Evolutionary conservation across 2,888 invertebrate species (phyloP).

Genomic region (Brenthis hecate): DNA sequence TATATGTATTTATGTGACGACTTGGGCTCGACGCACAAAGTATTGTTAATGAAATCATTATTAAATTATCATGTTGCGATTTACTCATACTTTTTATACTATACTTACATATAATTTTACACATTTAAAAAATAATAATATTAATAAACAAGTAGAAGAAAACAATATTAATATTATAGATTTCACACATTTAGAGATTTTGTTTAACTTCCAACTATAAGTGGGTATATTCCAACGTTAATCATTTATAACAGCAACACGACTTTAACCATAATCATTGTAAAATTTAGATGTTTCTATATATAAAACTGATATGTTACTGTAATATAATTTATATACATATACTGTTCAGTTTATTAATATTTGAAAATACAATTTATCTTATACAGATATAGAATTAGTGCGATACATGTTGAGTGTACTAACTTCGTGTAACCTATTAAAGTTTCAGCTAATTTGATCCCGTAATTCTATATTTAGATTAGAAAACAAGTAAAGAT

Average conservation of each 20-base stretch:
- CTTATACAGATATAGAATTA: no score
- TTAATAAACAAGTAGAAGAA: neutral
- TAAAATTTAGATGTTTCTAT: neutral
- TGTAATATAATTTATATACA: no score
- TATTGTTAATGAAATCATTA: neutral
- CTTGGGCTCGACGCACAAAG: constrained; percentile 46
- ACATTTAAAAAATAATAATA: no score
- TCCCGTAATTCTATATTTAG: no score
- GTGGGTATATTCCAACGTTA: neutral
- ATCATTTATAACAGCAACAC: neutral
- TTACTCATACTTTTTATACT: neutral
- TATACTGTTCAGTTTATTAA: no score
- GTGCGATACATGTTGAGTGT: no score
- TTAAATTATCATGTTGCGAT: neutral
- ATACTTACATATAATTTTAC: no score
- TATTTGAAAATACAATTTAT: no score
- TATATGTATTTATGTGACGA: neutral
- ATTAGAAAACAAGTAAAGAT: no score
- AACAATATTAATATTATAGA: neutral
- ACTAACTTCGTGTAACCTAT: no score
- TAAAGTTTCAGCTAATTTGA: no score
- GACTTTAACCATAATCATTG: neutral
- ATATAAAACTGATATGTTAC: no score
- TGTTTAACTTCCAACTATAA: neutral
- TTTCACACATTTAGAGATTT: neutral